Base-by-base conservation (phyloP, 2,797 vertebrate species). In the Brachyrhaphis roseni region DNA sequence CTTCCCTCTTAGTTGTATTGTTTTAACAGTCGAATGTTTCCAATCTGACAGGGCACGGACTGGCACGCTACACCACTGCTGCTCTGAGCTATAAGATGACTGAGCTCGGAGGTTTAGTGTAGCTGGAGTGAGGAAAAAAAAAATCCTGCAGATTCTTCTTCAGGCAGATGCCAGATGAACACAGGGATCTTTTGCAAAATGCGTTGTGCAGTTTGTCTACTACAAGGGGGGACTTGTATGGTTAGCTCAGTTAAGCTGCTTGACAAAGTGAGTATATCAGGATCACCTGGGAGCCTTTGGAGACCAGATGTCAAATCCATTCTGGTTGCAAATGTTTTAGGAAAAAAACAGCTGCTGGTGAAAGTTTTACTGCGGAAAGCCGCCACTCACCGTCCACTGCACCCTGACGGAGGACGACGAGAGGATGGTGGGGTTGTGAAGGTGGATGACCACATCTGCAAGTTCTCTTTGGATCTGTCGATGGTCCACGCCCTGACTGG, bases 361-460 rank as follows among this genome's bases (percentile, higher is more conserved):
- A 55, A 47, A 28, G 45, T 81, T 84, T 82, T 8, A 8, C 66
- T 59, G 45, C 10, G 53, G 53, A 71, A 82, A 81, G 43, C 74
- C 36, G 7, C 68, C 74, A 91, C 97, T 98, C 92, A 99, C 98
- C 45, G 98, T 99, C 98, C 98, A 99, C 82, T 99, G 98, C 83
- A 99, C 96, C 93, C 98, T 96, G 46, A 99, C 96, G 1, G 98
- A 98, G 1, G 98, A 99, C 13, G 98, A 99, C 39, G 98, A 99
- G 83, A 99, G 97, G 86, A 98, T 98, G 79, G 97, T 98, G 20
- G 98, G 98, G 90, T 98, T 99, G 95, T 99, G 98, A 43, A 99
- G 97, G 91, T 99, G 98, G 77, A 99, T 95, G 64, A 99, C 95
- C 4, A 99, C 97, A 0, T 98, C 97, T 26, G 97, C 98, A 78